phyloP scores from a whole-genome alignment of 2,113 vertebrate species.

The Polypterus bichir region DNA sequence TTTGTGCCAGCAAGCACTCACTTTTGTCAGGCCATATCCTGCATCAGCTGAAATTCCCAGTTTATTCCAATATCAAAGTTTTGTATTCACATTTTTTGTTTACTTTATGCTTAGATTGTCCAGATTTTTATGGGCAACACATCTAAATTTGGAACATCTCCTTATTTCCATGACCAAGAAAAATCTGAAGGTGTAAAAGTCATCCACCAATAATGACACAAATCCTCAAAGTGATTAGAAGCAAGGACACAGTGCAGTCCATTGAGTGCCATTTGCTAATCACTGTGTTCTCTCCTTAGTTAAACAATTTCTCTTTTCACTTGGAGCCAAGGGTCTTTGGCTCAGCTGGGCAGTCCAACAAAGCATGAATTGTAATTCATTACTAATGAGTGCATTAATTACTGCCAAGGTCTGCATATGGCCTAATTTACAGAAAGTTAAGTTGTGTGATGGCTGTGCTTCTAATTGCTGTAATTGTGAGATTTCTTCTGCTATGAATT shows the following conservation, averaged over 20 bases:
- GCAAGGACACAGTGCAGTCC: background rate
- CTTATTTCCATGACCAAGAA: no score
- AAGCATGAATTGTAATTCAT: conserved; percentile 44
- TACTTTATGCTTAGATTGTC: no score
- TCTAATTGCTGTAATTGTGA: conserved; percentile 51
- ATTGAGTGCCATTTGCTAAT: conserved; percentile 15
- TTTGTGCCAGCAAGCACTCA: no score
- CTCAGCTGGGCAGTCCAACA: conserved; percentile 21
- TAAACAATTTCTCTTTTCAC: conserved; percentile 26
- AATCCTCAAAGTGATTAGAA: background rate
- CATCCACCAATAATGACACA: background rate
- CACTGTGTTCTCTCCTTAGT: conserved; percentile 15
- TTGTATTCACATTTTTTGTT: no score
- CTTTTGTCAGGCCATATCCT: no score
- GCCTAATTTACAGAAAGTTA: conserved; percentile 18
- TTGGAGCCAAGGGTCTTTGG: background rate
- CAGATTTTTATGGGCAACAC: no score
- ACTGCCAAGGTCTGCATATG: conserved; percentile 18
- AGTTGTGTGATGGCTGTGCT: conserved; percentile 32
- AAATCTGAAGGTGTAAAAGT: no score
- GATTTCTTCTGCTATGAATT: no score
- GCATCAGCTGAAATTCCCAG: no score
- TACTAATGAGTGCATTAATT: conserved; percentile 44
- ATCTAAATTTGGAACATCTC: no score
- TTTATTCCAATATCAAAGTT: no score